Evolutionary conservation across 1,140 invertebrate genomes (phyloP).

Genomic region (Chrysoperla carnea): DNA sequence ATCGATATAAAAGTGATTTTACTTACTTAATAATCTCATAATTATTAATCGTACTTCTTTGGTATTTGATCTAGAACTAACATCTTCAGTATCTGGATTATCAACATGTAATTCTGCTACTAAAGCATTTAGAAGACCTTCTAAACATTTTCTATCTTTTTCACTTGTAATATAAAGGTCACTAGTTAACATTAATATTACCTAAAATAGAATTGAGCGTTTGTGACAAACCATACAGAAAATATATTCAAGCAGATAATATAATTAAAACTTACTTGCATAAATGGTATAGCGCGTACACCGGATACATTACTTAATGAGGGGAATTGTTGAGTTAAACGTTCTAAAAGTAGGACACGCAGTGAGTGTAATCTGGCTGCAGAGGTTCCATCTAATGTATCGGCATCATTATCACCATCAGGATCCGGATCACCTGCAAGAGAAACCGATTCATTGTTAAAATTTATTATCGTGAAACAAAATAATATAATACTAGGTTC

Average conservation of each 20-base stretch:
- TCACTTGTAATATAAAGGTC: slow-evolving; percentile 76
- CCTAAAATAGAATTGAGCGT: slow-evolving; percentile 26
- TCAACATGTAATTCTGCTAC: slow-evolving; percentile 65
- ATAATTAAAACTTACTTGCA: slow-evolving; percentile 44
- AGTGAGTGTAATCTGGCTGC: slow-evolving; percentile 38
- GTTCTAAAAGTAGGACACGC: slow-evolving; percentile 45
- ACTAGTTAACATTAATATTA: slow-evolving; percentile 75
- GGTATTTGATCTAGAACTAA: slow-evolving; percentile 38
- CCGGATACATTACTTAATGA: slow-evolving; percentile 45
- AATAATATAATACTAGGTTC: no score
- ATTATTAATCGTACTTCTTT: slow-evolving; percentile 75
- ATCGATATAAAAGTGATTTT: not conserved
- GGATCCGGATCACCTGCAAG: slow-evolving; percentile 15
- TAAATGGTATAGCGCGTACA: slow-evolving; percentile 72
- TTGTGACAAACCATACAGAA: not conserved
- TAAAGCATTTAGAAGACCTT: slow-evolving; percentile 52
- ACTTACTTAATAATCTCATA: slow-evolving; percentile 59
- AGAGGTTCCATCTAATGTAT: slow-evolving; percentile 23
- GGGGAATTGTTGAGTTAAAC: slow-evolving; percentile 41
- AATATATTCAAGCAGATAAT: slow-evolving; percentile 3
- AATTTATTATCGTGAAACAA: no score
- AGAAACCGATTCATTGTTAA: no score
- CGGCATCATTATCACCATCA: slow-evolving; percentile 23
- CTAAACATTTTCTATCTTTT: slow-evolving; percentile 56
- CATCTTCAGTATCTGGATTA: slow-evolving; percentile 29